These are phyloP conservation scores for Climacteris rufus DNA, from an alignment of 2,113 vertebrate species.

Conservation along the genomic window DNA sequence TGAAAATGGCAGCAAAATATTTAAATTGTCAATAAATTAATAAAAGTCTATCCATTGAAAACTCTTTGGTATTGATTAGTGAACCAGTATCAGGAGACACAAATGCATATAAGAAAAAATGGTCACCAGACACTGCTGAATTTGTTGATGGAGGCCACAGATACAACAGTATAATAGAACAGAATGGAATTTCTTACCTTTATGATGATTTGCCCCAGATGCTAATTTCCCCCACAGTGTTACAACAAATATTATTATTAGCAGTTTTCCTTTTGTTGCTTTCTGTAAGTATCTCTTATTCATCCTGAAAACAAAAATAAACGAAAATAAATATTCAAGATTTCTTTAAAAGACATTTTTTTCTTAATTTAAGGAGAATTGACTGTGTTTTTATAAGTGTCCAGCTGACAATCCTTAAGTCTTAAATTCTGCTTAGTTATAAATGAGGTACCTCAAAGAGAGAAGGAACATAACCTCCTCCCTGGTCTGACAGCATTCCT, in stretches of 20 bases:
- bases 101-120: background rate
- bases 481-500: background rate
- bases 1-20: background rate
- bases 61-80: background rate
- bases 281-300: constrained; percentile 86
- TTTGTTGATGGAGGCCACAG: background rate
- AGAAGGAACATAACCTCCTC: background rate
- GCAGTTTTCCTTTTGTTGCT: constrained; percentile 87
- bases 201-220: constrained; percentile 83
- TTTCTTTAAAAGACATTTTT: background rate
- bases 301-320: constrained; percentile 82
- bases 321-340: background rate
- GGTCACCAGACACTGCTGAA: background rate
- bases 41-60: background rate
- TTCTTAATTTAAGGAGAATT: background rate
- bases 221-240: constrained; percentile 85
- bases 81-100: background rate
- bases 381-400: background rate
- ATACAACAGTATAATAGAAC: background rate
- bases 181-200: constrained; percentile 77
- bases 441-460: background rate
- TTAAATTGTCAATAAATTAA: background rate
- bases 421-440: background rate
- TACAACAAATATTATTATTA: constrained; percentile 89
- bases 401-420: background rate